These are phyloP conservation scores for Lepidochitona cinerea DNA, from an alignment of 2,888 invertebrate species.

Conservation along the genomic window DNA sequence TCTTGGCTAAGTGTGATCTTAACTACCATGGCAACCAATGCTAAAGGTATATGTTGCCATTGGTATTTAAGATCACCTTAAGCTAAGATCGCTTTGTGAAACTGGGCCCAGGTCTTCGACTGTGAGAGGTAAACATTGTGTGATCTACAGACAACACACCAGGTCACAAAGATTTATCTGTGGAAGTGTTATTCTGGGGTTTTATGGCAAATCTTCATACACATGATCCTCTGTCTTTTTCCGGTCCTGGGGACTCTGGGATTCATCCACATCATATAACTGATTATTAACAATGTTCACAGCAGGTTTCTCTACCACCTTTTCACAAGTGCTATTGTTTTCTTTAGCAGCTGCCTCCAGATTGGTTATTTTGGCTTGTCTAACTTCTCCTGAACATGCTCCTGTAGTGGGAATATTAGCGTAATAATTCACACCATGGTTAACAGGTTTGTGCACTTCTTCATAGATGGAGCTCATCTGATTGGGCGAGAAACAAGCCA, in stretches of 20 bases:
- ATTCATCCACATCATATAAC: neutral
- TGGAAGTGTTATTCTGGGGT: no score
- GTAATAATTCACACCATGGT: constrained; percentile 21
- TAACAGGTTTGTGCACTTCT: constrained; percentile 41
- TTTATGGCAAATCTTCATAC: neutral
- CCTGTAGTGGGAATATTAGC: neutral
- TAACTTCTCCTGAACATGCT: neutral
- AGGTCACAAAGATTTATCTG: no score
- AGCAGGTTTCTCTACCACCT: neutral
- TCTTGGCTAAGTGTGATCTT: no score
- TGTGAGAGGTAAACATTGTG: no score
- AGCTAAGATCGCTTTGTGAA: no score
- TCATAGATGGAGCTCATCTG: constrained; percentile 44
- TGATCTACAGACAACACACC: no score
- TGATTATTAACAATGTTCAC: neutral
- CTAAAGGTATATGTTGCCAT: no score
- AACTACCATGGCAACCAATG: no score
- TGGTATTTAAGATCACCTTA: no score
- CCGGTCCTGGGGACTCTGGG: neutral
- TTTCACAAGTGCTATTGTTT: neutral
- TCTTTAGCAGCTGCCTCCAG: neutral
- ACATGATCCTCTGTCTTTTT: neutral
- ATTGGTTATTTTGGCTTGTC: neutral
- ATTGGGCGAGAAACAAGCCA: constrained; percentile 46
- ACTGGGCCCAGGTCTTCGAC: no score